A percentile compares a stretch with the other conserved stretches of the same genome.
These are phyloP conservation scores for Drosophila sproati DNA, from an alignment of 1,140 invertebrate species.

Conservation along the genomic window DNA sequence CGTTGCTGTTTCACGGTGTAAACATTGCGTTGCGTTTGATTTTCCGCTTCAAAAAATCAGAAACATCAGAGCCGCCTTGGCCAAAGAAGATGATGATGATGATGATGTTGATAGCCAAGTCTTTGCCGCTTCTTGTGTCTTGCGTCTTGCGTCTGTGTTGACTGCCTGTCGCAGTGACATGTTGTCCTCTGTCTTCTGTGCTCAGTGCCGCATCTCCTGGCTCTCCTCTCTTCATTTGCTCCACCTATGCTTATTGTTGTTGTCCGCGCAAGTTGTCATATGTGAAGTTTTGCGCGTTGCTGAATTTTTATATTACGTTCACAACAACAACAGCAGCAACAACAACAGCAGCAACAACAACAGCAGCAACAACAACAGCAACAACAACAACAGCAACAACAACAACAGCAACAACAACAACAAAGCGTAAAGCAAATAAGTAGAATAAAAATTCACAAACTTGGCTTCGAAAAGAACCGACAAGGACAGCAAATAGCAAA, in stretches of 20 bases:
- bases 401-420: slow-evolving; percentile 32
- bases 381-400: slow-evolving; percentile 14
- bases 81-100: slow-evolving; percentile 20
- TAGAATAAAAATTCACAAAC: slow-evolving; percentile 42
- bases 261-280: slow-evolving; percentile 63
- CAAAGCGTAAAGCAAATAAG: slow-evolving; percentile 35
- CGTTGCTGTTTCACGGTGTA: slow-evolving; percentile 32
- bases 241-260: slow-evolving; percentile 12
- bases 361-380: slow-evolving; percentile 28
- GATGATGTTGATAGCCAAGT: slow-evolving; percentile 26
- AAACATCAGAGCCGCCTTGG: slow-evolving; percentile 46
- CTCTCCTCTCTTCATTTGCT: slow-evolving; percentile 7
- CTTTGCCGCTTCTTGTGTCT: slow-evolving; percentile 25
- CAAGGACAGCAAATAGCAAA: slow-evolving; percentile 11
- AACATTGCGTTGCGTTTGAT: slow-evolving; percentile 48
- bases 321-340: slow-evolving; percentile 32
- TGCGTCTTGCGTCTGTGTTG: background rate
- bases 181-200: slow-evolving; percentile 16
- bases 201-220: background rate
- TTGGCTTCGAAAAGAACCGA: slow-evolving; percentile 73
- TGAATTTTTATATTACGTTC: slow-evolving; percentile 76
- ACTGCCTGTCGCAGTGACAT: slow-evolving; percentile 35
- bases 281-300: slow-evolving; percentile 78
- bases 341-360: slow-evolving; percentile 19
- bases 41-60: slow-evolving; percentile 60